These are phyloP conservation scores for Therioaphis trifolii DNA, from an alignment of 2,888 invertebrate species.

Conservation along the genomic window DNA sequence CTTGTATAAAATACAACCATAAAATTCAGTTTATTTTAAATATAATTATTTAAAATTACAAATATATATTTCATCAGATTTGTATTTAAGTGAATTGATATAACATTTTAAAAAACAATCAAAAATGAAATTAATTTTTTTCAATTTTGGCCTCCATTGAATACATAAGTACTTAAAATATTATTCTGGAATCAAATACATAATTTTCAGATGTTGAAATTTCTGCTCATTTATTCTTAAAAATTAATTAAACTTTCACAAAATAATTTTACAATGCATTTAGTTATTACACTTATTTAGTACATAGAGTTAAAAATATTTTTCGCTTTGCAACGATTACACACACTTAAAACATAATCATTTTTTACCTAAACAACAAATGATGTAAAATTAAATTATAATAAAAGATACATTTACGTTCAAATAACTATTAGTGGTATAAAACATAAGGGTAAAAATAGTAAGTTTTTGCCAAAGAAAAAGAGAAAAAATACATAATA, in stretches of 20 bases:
- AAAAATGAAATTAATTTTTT: neutral
- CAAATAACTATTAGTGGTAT: constrained; percentile 10
- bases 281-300: neutral
- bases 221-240: constrained; percentile 3
- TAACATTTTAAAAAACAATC: neutral
- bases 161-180: neutral
- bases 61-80: constrained; percentile 1
- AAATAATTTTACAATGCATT: neutral
- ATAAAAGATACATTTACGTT: neutral
- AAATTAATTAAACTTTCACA: neutral
- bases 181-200: constrained; percentile 1
- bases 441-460: constrained; percentile 23
- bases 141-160: neutral
- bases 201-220: neutral
- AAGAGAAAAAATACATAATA: neutral
- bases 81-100: neutral
- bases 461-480: neutral
- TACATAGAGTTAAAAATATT: neutral
- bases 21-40: constrained; percentile 4
- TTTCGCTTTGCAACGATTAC: constrained; percentile 17
- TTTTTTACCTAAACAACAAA: neutral
- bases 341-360: constrained; percentile 6
- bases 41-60: neutral
- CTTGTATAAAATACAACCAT: neutral
- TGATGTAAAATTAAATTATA: no score